phyloP scores from a whole-genome alignment of 2,888 invertebrate species.

The Tenthredo amoena region DNA sequence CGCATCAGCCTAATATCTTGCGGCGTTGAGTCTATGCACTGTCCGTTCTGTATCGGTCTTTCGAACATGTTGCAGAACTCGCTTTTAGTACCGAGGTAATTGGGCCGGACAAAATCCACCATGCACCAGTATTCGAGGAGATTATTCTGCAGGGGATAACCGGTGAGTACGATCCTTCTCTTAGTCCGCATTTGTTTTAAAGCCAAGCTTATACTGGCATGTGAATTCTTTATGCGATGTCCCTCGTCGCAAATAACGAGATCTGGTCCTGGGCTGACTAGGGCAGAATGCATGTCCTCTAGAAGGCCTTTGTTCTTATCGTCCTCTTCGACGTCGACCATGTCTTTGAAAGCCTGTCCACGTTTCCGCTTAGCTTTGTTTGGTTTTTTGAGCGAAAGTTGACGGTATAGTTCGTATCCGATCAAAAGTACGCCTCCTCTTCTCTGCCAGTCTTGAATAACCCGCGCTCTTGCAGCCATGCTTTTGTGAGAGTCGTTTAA shows the following conservation, averaged over 20 bases:
- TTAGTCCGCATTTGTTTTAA: constrained; percentile 97
- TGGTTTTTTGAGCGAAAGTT: constrained; percentile 89
- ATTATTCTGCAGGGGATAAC: constrained; percentile 99
- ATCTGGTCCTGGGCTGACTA: constrained; percentile 96
- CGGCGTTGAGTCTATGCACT: constrained; percentile 97
- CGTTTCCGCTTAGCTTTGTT: constrained; percentile 82
- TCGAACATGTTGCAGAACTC: constrained; percentile 99
- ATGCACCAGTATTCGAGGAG: constrained; percentile 98
- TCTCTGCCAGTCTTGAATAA: constrained; percentile 91
- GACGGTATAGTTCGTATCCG: constrained; percentile 97
- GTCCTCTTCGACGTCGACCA: constrained; percentile 80
- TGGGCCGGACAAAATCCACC: constrained; percentile 99
- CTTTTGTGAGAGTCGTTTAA: constrained; percentile 97
- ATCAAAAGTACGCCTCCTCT: constrained; percentile 96
- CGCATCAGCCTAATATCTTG: constrained; percentile 96
- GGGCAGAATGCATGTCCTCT: constrained; percentile 90
- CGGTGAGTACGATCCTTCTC: constrained; percentile 96
- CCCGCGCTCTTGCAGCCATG: constrained; percentile 91
- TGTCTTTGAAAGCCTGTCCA: constrained; percentile 78
- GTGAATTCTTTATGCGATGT: constrained; percentile 98
- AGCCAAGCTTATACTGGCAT: constrained; percentile 97
- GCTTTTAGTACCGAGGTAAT: constrained; percentile 97
- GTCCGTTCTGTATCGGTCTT: constrained; percentile 98
- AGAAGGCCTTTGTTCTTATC: constrained; percentile 86
- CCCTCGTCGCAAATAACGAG: constrained; percentile 98